Evolutionary conservation across 2,888 invertebrate genomes (phyloP), one percentile per base, ranked within the genome.

Genomic region (Chironomus riparius): DNA sequence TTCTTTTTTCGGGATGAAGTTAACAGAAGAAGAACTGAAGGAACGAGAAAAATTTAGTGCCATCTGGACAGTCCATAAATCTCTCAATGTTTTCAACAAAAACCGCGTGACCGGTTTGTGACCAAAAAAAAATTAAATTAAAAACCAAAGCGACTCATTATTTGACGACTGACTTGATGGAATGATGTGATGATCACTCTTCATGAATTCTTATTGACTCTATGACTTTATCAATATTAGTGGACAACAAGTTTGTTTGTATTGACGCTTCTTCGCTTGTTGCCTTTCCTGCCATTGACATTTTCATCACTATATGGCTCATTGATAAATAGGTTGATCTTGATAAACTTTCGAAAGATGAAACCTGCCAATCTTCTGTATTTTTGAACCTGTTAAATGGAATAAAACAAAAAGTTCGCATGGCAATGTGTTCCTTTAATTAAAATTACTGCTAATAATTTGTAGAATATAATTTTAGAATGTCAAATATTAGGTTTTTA

Each of bases 31-130:
- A 21, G 18, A 65, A 68, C 38, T 10, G 38, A 15, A 56, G 56
- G 18, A 56, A 15, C 48, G 62, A 72, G 62, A 72, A 72, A 74
- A 68, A 74, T 65, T 74, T 74, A 74, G 74, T 72, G 62, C 76
- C 76, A 76, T 76, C 76, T 76, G 76, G 76, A 68, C 50, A 61
- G 76, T 76, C 69, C 68, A 76, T 76, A 76, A 76, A 76, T 76
- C 76, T 76, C 76, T 76, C 76, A 50, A 69, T 75, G 69, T 47
- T 74, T 56, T 74, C 74, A 74, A 68, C 74, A 74, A 68, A 68
- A 21, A 47, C 68, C 74, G 74, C 68, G 74, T 74, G 74, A 74
- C 74, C 74, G 48, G 74, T 74, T 74, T 47, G 47, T 48, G 62
- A 48, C 47, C 12, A 47, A 68, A 74, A 74, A 65, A 62, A 65